Base-by-base conservation (phyloP, 2,888 invertebrate species). In the Aricia artaxerxes region DNA sequence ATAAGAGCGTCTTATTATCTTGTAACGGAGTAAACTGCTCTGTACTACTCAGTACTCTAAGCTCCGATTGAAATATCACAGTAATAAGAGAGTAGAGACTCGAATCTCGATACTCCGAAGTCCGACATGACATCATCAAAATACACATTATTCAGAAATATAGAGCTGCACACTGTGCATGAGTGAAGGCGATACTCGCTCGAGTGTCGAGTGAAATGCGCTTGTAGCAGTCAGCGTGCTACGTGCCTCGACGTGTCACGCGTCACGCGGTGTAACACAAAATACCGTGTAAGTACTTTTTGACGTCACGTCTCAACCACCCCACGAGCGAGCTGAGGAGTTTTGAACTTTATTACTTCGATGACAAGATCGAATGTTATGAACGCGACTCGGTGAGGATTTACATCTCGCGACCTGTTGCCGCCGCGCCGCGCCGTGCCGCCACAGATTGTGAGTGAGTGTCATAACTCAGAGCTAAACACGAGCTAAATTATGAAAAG, bases 371-470 rank as follows among this genome's bases (percentile, higher is more conserved):
- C 2, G 61, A 61, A n/a, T 13, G n/a, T 61, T 16, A 24, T n/a
- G 61, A 61, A 7, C 4, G n/a, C 38, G 38, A 38, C 38, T 38
- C 1, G n/a, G 5, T n/a, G 61, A 6, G 61, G n/a, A 24, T 60
- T 60, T 60, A 60, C 60, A 60, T 60, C 16, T 60, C 60, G 60
- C 60, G 24, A 61, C 61, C 61, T 61, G 61, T 61, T 61, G 61
- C 61, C 61, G 24, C 61, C 61, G 57, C 57, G 53, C 53, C 53
- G 53, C 53, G 57, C 57, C 49, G 49, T 16, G 16, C 53, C 16
- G 57, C 4, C 57, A 57, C 16, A 61, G n/a, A 24, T 61, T 61
- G 61, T 61, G 24, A 61, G 6, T 7, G 53, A 9, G 61, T 24
- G 61, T 2, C 44, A 44, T 9, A 49, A 57, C 57, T 57, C 57